These are phyloP conservation scores for Platyura marginata DNA, from an alignment of 1,140 invertebrate genomes.

Conservation along the genomic window DNA sequence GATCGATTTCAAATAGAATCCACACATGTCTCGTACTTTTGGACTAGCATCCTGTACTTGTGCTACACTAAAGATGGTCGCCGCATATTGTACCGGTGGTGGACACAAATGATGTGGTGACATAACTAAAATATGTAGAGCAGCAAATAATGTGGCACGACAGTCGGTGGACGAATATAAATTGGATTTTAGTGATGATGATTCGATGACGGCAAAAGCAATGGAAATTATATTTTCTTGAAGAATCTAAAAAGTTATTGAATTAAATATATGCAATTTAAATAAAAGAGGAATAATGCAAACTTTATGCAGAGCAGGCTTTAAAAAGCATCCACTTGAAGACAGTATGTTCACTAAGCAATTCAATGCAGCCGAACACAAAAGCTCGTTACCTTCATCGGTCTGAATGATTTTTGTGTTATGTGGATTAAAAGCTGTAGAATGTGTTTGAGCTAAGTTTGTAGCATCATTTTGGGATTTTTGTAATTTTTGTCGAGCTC, in stretches of 20 bases:
- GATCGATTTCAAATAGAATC: neutral
- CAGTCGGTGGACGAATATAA: conserved; percentile 4
- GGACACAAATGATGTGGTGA: conserved; percentile 6
- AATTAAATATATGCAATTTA: too few relatives aligned
- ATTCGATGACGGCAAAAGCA: neutral
- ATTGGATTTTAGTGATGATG: neutral
- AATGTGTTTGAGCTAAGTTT: conserved; percentile 5
- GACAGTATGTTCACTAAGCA: conserved; percentile 4
- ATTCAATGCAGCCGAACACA: conserved; percentile 3
- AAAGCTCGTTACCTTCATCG: conserved; percentile 3
- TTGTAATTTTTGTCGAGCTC: conserved; percentile 4
- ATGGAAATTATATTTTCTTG: neutral
- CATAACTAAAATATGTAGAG: neutral
- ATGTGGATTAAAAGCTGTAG: conserved; percentile 1
- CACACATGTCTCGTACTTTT: conserved; percentile 2
- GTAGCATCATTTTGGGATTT: conserved; percentile 5
- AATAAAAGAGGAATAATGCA: too few relatives aligned
- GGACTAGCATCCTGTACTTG: neutral
- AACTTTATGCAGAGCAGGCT: conserved; percentile 1
- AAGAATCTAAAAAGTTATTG: too few relatives aligned
- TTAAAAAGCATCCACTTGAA: conserved; percentile 1
- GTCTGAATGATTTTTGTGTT: neutral
- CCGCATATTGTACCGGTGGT: conserved; percentile 3
- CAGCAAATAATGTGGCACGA: conserved; percentile 3
- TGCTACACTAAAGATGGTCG: conserved; percentile 1